These are phyloP conservation scores for Laticauda laticaudata DNA, from an alignment of 2,113 vertebrate genomes.

Conservation along the genomic window DNA sequence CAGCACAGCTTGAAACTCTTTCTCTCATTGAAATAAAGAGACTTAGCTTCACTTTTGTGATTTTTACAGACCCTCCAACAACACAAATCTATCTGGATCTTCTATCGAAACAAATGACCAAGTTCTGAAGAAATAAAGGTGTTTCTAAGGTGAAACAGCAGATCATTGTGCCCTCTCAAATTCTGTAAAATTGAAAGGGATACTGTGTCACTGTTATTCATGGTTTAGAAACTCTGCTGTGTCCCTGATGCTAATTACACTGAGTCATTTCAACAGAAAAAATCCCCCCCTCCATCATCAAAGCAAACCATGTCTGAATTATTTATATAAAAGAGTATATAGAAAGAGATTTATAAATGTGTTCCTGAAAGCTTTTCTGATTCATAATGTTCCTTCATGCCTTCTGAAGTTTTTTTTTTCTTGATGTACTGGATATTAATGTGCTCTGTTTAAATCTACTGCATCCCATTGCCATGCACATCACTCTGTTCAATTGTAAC, in stretches of 20 bases:
- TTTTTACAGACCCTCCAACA: neutral
- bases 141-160: neutral
- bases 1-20: conserved; percentile 44
- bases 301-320: conserved; percentile 3
- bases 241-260: neutral
- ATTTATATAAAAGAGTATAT: conserved; percentile 22
- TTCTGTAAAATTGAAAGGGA: neutral
- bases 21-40: conserved; percentile 27
- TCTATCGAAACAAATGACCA: neutral
- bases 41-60: neutral
- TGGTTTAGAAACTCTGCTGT: conserved; percentile 8
- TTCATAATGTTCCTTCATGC: neutral
- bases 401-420: neutral
- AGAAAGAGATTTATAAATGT: conserved; percentile 5
- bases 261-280: conserved; percentile 9
- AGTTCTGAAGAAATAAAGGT: neutral
- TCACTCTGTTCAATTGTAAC: neutral
- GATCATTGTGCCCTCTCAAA: conserved; percentile 8
- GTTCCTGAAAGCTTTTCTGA: neutral
- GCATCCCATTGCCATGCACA: neutral
- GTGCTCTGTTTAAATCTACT: neutral
- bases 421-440: conserved; percentile 34
- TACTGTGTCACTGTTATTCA: neutral
- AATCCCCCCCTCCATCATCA: neutral
- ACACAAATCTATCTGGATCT: neutral